Conservation (phyloP, 2,888 invertebrate species). For the Acleris literana region DNA sequence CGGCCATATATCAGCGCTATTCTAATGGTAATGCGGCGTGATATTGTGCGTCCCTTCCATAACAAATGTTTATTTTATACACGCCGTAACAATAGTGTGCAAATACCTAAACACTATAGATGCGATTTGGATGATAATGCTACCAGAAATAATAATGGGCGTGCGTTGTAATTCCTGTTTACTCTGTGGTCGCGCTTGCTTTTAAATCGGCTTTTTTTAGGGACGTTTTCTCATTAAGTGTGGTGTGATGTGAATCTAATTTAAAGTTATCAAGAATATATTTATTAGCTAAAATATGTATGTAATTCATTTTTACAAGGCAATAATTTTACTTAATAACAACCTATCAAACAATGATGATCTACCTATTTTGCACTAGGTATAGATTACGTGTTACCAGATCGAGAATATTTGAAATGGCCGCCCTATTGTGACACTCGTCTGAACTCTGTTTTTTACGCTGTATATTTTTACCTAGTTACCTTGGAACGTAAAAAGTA, state of each 20-base stretch:
- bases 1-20: conserved; percentile 79
- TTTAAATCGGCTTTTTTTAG: conserved; percentile 43
- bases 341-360: too few species aligned
- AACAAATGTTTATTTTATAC: conserved; percentile 84
- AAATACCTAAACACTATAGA: conserved; percentile 82
- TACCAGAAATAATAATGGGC: conserved; percentile 76
- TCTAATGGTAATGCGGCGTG: conserved; percentile 80
- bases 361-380: too few species aligned
- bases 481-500: too few species aligned
- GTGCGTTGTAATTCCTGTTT: conserved; percentile 66
- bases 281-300: background rate
- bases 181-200: conserved; percentile 51
- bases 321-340: too few species aligned
- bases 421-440: too few species aligned
- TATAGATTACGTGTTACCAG: too few species aligned
- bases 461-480: too few species aligned
- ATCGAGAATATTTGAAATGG: too few species aligned
- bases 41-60: conserved; percentile 76
- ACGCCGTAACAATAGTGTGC: conserved; percentile 83
- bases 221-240: background rate
- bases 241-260: background rate
- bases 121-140: conserved; percentile 84
- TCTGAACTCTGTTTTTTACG: too few species aligned
- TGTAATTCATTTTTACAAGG: too few species aligned
- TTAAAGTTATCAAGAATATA: background rate